These are phyloP conservation scores for Gobio occitaniae DNA, from an alignment of 2,797 vertebrate species.

Conservation along the genomic window DNA sequence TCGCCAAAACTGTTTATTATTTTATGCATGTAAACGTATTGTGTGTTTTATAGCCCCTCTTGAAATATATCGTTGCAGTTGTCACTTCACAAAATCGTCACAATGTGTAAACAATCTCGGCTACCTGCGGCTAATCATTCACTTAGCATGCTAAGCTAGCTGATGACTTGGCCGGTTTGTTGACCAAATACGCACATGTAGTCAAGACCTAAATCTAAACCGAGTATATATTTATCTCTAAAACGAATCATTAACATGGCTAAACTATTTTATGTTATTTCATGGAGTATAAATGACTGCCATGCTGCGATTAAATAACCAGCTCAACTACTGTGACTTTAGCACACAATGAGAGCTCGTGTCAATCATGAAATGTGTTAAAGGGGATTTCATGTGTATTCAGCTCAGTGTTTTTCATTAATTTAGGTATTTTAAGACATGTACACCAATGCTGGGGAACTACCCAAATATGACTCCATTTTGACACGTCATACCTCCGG, in stretches of 20 bases:
- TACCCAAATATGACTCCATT: conserved; percentile 55
- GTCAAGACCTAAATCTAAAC: too few relatives aligned
- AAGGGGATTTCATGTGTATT: neutral
- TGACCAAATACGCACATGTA: neutral
- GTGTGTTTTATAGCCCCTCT: neutral
- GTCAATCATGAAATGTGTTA: neutral
- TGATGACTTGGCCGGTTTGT: conserved; percentile 41
- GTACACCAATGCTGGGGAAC: conserved; percentile 27
- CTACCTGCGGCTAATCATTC: conserved; percentile 11
- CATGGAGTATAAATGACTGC: neutral
- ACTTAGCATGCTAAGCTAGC: conserved; percentile 43
- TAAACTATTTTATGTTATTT: neutral
- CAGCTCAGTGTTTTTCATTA: neutral
- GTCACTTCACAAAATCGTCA: neutral
- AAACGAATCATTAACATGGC: neutral
- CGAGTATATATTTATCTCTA: neutral
- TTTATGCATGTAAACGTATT: neutral
- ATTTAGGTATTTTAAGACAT: neutral
- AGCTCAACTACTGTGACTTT: neutral
- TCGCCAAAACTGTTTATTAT: neutral
- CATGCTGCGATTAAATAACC: neutral
- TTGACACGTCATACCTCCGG: conserved; percentile 54
- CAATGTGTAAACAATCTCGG: neutral
- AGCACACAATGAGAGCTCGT: neutral
- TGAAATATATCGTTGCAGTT: neutral